These are phyloP conservation scores for Acanthococcus lagerstroemiae DNA, from an alignment of 2,888 invertebrate species.

Conservation along the genomic window DNA sequence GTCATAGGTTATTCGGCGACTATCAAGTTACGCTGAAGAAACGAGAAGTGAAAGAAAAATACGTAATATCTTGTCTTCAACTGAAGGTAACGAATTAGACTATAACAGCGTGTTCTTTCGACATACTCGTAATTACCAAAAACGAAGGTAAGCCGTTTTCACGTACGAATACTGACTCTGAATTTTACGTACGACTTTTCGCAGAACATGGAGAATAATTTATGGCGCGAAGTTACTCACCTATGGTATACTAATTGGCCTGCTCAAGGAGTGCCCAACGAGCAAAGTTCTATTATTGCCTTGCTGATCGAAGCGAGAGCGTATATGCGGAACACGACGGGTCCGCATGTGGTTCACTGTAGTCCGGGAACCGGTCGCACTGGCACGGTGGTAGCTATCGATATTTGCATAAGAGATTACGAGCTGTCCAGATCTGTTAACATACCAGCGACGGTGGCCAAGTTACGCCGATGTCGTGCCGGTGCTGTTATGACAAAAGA, in stretches of 20 bases:
- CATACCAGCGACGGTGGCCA: conserved; percentile 74
- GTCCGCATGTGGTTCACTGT: conserved; percentile 71
- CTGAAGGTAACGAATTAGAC: conserved; percentile 58
- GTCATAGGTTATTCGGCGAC: conserved; percentile 75
- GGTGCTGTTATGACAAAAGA: conserved; percentile 83
- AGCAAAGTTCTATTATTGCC: conserved; percentile 72
- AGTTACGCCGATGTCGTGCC: conserved; percentile 73
- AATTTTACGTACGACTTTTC: background rate
- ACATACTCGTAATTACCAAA: no score
- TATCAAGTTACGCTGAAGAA: conserved; percentile 79
- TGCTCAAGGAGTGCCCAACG: conserved; percentile 71
- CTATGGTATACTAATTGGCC: conserved; percentile 92
- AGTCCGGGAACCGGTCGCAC: conserved; percentile 84
- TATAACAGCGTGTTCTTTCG: background rate
- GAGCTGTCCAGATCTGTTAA: conserved; percentile 71
- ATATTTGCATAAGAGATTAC: conserved; percentile 76
- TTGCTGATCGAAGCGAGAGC: conserved; percentile 75
- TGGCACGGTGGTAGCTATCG: conserved; percentile 72
- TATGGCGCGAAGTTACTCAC: conserved; percentile 76
- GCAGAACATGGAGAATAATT: conserved; percentile 65
- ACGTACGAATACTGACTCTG: background rate
- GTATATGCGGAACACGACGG: conserved; percentile 45
- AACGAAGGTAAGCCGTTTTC: background rate
- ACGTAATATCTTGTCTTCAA: conserved; percentile 75
- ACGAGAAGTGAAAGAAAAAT: conserved; percentile 81